These are phyloP conservation scores for Microchrysa polita DNA, from an alignment of 2,888 invertebrate species.

Conservation along the genomic window DNA sequence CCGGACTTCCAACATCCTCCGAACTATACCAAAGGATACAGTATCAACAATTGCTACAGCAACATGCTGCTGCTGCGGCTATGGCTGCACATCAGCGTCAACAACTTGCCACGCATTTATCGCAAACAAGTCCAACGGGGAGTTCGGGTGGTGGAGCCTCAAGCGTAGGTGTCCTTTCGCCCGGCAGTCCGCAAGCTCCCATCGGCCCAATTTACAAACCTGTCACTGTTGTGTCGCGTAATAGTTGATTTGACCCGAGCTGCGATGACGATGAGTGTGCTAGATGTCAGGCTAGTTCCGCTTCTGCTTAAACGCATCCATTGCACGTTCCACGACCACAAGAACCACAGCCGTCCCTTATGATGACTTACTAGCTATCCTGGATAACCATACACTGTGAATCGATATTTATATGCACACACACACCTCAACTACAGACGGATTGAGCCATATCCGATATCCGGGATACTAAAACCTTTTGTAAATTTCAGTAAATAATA, in stretches of 20 bases:
- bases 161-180: conserved; percentile 52
- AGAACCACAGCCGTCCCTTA: conserved; percentile 35
- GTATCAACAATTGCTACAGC: conserved; percentile 65
- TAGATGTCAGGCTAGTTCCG: conserved; percentile 21
- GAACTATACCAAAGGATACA: conserved; percentile 66
- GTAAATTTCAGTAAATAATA: conserved; percentile 38
- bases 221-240: conserved; percentile 67
- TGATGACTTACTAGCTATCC: conserved; percentile 27
- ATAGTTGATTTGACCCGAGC: conserved; percentile 65
- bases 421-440: neutral
- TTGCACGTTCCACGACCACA: conserved; percentile 24
- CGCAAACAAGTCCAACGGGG: conserved; percentile 56
- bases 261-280: conserved; percentile 8
- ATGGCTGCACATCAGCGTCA: conserved; percentile 64
- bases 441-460: neutral
- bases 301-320: conserved; percentile 30
- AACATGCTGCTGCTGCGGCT: conserved; percentile 63
- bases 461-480: conserved; percentile 6
- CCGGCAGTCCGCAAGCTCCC: conserved; percentile 51
- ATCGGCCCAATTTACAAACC: conserved; percentile 66
- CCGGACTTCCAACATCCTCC: conserved; percentile 64
- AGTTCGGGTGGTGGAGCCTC: conserved; percentile 52
- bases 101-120: conserved; percentile 58
- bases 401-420: neutral
- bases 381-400: neutral